These are phyloP conservation scores for Sebastolobus alascanus DNA, from an alignment of 2,797 vertebrate genomes.

Conservation along the genomic window DNA sequence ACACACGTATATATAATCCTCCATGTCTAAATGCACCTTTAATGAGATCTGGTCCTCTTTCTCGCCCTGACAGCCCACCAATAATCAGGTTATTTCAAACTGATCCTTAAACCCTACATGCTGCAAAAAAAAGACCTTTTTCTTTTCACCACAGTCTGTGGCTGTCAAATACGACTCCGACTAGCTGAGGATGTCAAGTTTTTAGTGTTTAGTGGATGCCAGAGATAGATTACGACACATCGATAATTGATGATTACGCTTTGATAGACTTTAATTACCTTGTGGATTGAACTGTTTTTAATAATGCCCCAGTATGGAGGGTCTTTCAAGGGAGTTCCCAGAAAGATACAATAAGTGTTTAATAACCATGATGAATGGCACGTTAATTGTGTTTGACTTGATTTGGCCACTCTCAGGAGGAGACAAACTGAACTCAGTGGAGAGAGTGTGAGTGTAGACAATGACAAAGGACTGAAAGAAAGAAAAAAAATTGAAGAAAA, in stretches of 20 bases:
- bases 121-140: conserved; percentile 47
- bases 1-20: conserved; percentile 29
- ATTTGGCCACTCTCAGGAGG: conserved; percentile 46
- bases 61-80: conserved; percentile 47
- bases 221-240: conserved; percentile 52
- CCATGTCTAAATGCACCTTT: conserved; percentile 52
- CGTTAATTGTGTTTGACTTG: conserved; percentile 58
- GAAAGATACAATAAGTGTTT: conserved; percentile 53
- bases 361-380: conserved; percentile 68
- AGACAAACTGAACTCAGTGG: background rate
- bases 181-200: background rate
- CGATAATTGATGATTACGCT: conserved; percentile 59
- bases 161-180: conserved; percentile 30
- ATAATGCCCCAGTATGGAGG: conserved; percentile 46
- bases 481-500: background rate
- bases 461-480: conserved; percentile 37
- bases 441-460: background rate
- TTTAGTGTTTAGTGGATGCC: conserved; percentile 25
- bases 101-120: conserved; percentile 15
- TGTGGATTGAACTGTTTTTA: conserved; percentile 62
- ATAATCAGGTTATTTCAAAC: conserved; percentile 50
- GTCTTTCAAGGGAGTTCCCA: conserved; percentile 50
- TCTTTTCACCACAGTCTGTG: conserved; percentile 1
- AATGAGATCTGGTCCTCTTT: conserved; percentile 59
- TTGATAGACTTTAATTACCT: conserved; percentile 63